These are phyloP conservation scores for Eolophus roseicapilla DNA, from an alignment of 2,113 vertebrate genomes.

Conservation along the genomic window DNA sequence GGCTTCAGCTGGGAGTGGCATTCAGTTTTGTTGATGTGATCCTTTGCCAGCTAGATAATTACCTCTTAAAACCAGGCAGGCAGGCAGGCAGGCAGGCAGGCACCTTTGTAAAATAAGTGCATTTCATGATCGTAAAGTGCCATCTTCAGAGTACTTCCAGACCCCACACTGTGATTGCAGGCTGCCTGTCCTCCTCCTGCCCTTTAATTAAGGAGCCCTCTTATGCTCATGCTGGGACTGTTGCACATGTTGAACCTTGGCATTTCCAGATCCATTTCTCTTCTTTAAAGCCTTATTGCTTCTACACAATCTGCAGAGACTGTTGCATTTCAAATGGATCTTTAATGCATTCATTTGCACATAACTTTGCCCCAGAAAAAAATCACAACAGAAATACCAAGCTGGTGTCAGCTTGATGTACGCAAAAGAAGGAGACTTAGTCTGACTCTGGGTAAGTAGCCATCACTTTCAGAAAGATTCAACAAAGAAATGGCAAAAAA, in stretches of 20 bases:
- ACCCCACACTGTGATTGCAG: not conserved
- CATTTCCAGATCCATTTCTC: not conserved
- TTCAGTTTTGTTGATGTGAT: not conserved
- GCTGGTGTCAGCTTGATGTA: not conserved
- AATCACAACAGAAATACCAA: not conserved
- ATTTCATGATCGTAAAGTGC: not conserved
- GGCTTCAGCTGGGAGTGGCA: not conserved
- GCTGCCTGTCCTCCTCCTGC: not conserved
- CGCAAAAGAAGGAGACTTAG: not conserved
- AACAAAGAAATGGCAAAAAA: not conserved
- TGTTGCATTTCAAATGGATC: not conserved
- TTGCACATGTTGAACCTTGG: not conserved
- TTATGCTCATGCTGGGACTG: not conserved
- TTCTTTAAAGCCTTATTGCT: slow-evolving; percentile 13
- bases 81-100: not conserved
- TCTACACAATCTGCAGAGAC: not conserved
- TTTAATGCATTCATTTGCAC: not conserved
- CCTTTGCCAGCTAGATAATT: not conserved
- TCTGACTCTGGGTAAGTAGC: not conserved
- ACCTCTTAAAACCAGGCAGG: slow-evolving; percentile 3
- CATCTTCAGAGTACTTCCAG: not conserved
- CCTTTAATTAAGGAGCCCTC: slow-evolving; percentile 32
- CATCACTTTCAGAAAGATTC: not conserved
- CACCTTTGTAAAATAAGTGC: not conserved
- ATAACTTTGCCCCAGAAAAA: not conserved